Evolutionary conservation across 2,888 invertebrate species (phyloP).

Genomic region (Enoplolaimus lenunculus): DNA sequence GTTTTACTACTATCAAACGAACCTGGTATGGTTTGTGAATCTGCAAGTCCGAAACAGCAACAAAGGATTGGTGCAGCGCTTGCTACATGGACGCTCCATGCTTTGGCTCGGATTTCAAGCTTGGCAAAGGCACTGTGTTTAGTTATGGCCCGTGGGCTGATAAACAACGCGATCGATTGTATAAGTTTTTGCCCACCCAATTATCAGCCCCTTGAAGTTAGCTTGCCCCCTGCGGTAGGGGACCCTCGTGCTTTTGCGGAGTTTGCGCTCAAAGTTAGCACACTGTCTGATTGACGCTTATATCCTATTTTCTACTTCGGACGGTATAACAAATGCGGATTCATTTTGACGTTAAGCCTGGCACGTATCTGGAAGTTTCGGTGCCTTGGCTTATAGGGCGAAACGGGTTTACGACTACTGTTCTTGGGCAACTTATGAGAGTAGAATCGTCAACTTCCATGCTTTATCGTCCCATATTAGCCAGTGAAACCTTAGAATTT

Average conservation of each 20-base stretch:
- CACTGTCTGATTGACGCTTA: conserved; percentile 81
- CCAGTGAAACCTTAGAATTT: conserved; percentile 86
- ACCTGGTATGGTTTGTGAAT: conserved; percentile 54
- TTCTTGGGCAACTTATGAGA: conserved; percentile 80
- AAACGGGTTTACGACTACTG: conserved; percentile 73
- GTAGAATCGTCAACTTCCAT: conserved; percentile 89
- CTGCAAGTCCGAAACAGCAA: no score
- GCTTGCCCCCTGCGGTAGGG: conserved; percentile 76
- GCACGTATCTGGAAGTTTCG: conserved; percentile 88
- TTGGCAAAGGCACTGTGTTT: conserved; percentile 63
- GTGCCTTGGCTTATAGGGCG: conserved; percentile 79
- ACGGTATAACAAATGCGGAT: conserved; percentile 78
- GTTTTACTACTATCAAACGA: conserved; percentile 91
- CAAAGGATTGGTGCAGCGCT: not conserved
- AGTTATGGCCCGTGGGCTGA: conserved; percentile 99
- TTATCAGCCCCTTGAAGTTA: conserved; percentile 28
- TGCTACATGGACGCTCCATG: conserved; percentile 58
- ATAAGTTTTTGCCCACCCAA: conserved; percentile 75
- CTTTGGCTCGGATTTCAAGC: conserved; percentile 83
- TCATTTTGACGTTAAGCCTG: conserved; percentile 83
- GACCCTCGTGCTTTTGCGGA: conserved; percentile 64
- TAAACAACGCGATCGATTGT: conserved; percentile 80
- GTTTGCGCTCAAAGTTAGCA: conserved; percentile 77
- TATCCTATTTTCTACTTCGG: conserved; percentile 76
- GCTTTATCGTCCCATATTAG: conserved; percentile 74